These are phyloP conservation scores for Sebastes aleutianus DNA, from an alignment of 2,797 vertebrate genomes.

Conservation along the genomic window DNA sequence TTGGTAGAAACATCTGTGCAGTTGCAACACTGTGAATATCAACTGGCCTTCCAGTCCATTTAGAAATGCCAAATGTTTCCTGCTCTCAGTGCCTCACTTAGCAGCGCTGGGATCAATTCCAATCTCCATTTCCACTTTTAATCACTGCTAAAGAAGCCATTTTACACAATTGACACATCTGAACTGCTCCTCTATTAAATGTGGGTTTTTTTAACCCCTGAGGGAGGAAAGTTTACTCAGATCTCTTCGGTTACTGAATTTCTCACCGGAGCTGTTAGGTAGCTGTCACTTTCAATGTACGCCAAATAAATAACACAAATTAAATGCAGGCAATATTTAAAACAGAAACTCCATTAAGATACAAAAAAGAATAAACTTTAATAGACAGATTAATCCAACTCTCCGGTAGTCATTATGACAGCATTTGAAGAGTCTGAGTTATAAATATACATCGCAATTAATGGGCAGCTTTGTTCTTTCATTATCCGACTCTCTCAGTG, in stretches of 20 bases:
- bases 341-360: not conserved
- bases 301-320: not conserved
- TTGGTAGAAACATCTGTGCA: constrained; percentile 6
- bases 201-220: not conserved
- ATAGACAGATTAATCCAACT: not conserved
- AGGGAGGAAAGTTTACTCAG: not conserved
- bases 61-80: constrained; percentile 24
- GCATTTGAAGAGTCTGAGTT: not conserved
- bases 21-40: constrained; percentile 2
- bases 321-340: not conserved
- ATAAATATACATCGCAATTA: constrained; percentile 18
- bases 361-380: not conserved
- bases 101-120: constrained; percentile 1
- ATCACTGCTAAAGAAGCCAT: not conserved
- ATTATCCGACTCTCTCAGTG: not conserved
- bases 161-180: not conserved
- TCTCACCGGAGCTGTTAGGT: not conserved
- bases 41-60: constrained; percentile 6
- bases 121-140: not conserved
- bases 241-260: not conserved
- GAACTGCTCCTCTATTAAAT: not conserved
- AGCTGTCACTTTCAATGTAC: not conserved
- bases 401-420: not conserved
- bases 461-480: constrained; percentile 12
- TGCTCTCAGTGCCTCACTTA: not conserved